Evolutionary conservation across 2,888 invertebrate genomes (phyloP).

Genomic region (Napeogenes inachia): DNA sequence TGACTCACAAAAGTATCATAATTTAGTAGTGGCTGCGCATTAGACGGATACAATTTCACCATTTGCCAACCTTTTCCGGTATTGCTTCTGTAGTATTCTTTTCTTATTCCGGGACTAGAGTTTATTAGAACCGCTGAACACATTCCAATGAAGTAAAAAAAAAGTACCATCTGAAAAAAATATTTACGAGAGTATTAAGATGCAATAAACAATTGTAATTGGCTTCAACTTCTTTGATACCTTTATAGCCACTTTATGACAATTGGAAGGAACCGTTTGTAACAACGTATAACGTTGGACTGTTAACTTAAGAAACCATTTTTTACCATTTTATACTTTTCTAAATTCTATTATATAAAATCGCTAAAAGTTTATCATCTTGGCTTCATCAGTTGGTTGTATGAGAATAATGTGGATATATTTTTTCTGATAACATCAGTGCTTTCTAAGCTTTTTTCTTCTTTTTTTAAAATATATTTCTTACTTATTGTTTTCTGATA

Average conservation of each 20-base stretch:
- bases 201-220: not conserved
- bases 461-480: not conserved
- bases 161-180: slow-evolving; percentile 50
- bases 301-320: slow-evolving; percentile 55
- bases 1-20: slow-evolving; percentile 58
- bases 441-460: slow-evolving; percentile 23
- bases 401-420: slow-evolving; percentile 46
- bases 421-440: slow-evolving; percentile 30
- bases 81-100: slow-evolving; percentile 29
- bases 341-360: slow-evolving; percentile 67
- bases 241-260: slow-evolving; percentile 54
- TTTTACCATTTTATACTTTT: slow-evolving; percentile 71
- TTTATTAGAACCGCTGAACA: slow-evolving; percentile 53
- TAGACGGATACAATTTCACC: slow-evolving; percentile 56
- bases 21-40: slow-evolving; percentile 44
- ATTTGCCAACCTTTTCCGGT: slow-evolving; percentile 52
- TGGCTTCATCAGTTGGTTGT: slow-evolving; percentile 32
- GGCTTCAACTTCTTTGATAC: slow-evolving; percentile 35
- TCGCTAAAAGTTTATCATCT: slow-evolving; percentile 52
- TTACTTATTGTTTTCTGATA: too few relatives aligned
- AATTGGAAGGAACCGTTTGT: slow-evolving; percentile 59
- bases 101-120: slow-evolving; percentile 36
- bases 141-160: slow-evolving; percentile 47
- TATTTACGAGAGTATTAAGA: slow-evolving; percentile 5
- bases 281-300: slow-evolving; percentile 59